These are phyloP conservation scores for Trachymyrmex cornetzi DNA, from an alignment of 1,140 invertebrate genomes.

Conservation along the genomic window DNA sequence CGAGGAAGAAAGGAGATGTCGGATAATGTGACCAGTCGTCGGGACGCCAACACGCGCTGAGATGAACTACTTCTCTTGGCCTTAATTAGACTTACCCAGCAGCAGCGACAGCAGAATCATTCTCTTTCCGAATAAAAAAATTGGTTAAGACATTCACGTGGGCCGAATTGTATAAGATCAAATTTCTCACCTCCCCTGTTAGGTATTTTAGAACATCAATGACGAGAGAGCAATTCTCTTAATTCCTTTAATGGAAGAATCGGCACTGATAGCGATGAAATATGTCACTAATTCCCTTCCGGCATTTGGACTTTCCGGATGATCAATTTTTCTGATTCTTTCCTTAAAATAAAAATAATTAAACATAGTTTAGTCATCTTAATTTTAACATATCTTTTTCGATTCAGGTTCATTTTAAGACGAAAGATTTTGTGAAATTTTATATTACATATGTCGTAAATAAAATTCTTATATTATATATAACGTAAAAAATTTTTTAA, in stretches of 20 bases:
- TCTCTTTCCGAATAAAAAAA: conserved; percentile 36
- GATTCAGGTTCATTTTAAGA: not conserved
- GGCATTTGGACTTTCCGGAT: not conserved
- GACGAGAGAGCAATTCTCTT: not conserved
- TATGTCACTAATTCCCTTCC: not conserved
- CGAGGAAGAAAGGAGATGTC: conserved; percentile 8
- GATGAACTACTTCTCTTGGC: conserved; percentile 37
- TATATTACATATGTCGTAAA: not conserved
- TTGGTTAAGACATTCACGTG: not conserved
- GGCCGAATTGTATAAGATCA: conserved; percentile 15
- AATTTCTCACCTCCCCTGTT: not conserved
- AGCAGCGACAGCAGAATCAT: not conserved
- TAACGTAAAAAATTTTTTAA: not conserved
- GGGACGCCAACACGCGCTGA: not conserved
- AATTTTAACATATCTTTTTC: not conserved
- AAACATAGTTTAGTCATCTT: not conserved
- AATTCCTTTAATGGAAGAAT: not conserved
- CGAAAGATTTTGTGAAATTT: not conserved
- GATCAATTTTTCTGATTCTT: not conserved
- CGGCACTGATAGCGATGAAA: not conserved
- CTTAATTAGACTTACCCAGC: conserved; percentile 61
- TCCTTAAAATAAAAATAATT: not conserved
- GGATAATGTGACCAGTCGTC: conserved; percentile 9
- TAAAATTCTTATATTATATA: not conserved
- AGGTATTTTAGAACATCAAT: conserved; percentile 1